Evolutionary conservation across 2,113 vertebrate species (phyloP), one percentile per base, ranked within the genome.

Genomic region (Trinectes maculatus): DNA sequence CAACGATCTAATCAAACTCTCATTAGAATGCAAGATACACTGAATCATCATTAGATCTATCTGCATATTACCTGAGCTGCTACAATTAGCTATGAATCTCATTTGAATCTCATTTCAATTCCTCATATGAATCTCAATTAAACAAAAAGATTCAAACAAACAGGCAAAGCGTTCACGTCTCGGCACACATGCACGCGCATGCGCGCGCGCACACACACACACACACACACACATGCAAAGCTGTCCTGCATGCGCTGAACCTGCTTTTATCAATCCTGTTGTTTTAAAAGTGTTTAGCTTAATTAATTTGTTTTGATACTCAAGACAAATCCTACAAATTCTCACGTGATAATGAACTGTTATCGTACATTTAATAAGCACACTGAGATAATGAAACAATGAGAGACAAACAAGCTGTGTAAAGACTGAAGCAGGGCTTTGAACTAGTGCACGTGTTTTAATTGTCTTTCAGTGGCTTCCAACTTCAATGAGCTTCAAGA

Each of bases 221-320:
- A 68, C 47, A 67, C 52, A 42, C 62, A 55, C 53, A 42, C 47
- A 40, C 56, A 55, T 48, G 51, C 42, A 51, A 7, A 48, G 10
- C 10, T n/a, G n/a, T n/a, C n/a, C 34, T 36, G 29, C 29, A 5
- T 31, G 29, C 56, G 33, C 47, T 55, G 29, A 82, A 89, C 86
- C 89, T 89, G 83, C 87, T 88, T 80, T 84, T 85, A 84, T 86
- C 85, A 70, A 56, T 71, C 67, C 71, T 75, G 80, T 77, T 86
- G 82, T 86, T 89, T 88, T 79, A 85, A 87, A 80, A 68, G 61
- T 77, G 74, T 84, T 84, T 53, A 51, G 64, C 82, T 86, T 90
- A 90, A 91, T 91, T 89, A 90, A 90, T 89, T 90, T 85, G 87
- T 91, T 89, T 89, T 85, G 85, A 89, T 90, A 87, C 89, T 89